phyloP scores from a whole-genome alignment of 1,140 invertebrate species.

The Apolygus lucorum region DNA sequence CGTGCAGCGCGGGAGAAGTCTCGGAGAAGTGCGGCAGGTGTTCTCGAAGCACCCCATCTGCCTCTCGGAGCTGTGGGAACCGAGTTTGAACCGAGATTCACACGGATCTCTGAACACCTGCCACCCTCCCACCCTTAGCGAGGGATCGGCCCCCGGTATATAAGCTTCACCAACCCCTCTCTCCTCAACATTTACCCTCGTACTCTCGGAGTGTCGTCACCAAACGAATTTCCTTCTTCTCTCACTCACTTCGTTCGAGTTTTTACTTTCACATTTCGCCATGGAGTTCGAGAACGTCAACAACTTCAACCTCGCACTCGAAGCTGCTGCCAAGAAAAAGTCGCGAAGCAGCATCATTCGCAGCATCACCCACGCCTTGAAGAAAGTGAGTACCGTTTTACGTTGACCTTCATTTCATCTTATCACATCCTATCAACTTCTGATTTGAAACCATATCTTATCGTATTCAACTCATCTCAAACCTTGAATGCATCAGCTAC shows the following conservation, averaged over 20 bases:
- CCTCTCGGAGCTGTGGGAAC: constrained; percentile 17
- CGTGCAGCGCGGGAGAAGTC: not conserved
- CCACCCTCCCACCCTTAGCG: constrained; percentile 11
- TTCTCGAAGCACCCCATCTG: constrained; percentile 18
- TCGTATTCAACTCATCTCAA: too few relatives aligned
- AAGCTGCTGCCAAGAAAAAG: constrained; percentile 22
- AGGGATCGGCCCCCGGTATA: not conserved
- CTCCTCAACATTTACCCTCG: constrained; percentile 6
- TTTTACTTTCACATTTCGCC: not conserved
- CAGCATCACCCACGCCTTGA: constrained; percentile 3
- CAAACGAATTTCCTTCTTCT: not conserved
- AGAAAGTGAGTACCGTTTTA: constrained; percentile 25
- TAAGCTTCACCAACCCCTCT: constrained; percentile 4
- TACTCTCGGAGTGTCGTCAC: not conserved
- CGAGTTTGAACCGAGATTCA: constrained; percentile 19
- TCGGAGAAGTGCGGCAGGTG: constrained; percentile 10
- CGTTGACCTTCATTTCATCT: too few relatives aligned
- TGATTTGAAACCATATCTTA: too few relatives aligned
- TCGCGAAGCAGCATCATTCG: constrained; percentile 3
- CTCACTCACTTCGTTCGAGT: not conserved
- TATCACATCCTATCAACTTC: too few relatives aligned
- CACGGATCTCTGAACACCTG: constrained; percentile 19
- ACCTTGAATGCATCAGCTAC: too few relatives aligned
- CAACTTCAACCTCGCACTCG: constrained; percentile 27
- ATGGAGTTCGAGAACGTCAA: constrained; percentile 28